Conservation (phyloP, 2,888 invertebrate genomes). For the Eugnorisma glareosa region DNA sequence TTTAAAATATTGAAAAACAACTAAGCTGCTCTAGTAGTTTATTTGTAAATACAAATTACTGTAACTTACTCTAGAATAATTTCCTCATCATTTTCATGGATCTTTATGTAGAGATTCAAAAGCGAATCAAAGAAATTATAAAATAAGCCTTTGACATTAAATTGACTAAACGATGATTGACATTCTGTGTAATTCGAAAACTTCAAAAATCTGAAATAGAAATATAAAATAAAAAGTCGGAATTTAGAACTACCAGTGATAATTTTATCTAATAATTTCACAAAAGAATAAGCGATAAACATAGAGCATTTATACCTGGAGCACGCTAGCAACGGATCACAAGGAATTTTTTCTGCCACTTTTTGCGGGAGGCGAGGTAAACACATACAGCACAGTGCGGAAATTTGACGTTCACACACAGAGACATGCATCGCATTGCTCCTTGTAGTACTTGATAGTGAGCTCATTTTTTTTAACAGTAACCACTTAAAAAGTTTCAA, state of each 20-base stretch:
- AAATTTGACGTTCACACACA: background rate
- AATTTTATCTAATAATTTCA: background rate
- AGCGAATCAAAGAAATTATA: slow-evolving; percentile 72
- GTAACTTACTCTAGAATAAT: too few relatives aligned
- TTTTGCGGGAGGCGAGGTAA: background rate
- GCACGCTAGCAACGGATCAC: background rate
- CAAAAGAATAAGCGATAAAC: background rate
- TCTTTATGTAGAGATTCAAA: too few relatives aligned
- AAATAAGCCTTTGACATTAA: slow-evolving; percentile 75
- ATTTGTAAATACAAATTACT: too few relatives aligned
- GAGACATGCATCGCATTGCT: background rate
- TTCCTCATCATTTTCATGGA: too few relatives aligned
- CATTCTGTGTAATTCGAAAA: slow-evolving; percentile 60
- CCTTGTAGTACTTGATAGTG: too few relatives aligned
- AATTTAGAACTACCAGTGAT: slow-evolving; percentile 33
- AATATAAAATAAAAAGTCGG: background rate
- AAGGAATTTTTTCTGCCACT: background rate
- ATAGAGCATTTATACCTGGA: background rate
- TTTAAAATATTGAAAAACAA: too few relatives aligned
- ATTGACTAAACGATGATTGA: too few relatives aligned
- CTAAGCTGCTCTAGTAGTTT: too few relatives aligned
- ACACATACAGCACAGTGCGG: background rate
- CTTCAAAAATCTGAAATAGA: slow-evolving; percentile 18
- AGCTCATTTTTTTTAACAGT: too few relatives aligned
- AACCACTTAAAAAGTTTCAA: too few relatives aligned